phyloP scores from a whole-genome alignment of 2,888 invertebrate genomes.

The Drosophila setosimentum region DNA sequence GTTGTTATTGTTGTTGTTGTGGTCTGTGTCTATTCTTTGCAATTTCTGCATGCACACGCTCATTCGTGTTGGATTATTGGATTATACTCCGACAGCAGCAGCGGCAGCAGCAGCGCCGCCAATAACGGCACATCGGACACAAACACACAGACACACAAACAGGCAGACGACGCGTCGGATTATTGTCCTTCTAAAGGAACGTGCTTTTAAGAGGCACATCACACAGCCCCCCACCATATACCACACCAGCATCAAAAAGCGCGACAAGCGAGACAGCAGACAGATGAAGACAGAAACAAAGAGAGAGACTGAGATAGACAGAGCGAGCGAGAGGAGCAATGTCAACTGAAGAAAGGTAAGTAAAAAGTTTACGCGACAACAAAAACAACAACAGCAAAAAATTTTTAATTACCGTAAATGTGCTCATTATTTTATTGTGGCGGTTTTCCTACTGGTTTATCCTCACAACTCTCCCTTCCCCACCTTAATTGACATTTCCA shows the following conservation, averaged over 20 bases:
- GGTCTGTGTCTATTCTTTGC: slow-evolving; percentile 75
- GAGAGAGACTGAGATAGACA: not conserved
- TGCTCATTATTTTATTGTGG: slow-evolving; percentile 2
- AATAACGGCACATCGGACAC: slow-evolving; percentile 57
- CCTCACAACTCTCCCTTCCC: not conserved
- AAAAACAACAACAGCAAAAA: slow-evolving; percentile 13
- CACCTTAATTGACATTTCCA: slow-evolving; percentile 2
- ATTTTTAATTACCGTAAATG: slow-evolving; percentile 24
- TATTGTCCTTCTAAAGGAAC: slow-evolving; percentile 65
- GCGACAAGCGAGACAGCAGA: slow-evolving; percentile 6
- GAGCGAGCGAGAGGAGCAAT: slow-evolving; percentile 1
- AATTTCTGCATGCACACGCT: slow-evolving; percentile 76
- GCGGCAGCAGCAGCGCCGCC: slow-evolving; percentile 60
- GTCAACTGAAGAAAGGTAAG: slow-evolving; percentile 39
- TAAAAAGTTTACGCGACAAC: slow-evolving; percentile 24
- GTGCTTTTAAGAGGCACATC: slow-evolving; percentile 59
- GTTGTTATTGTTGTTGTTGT: slow-evolving; percentile 45
- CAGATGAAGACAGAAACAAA: not conserved
- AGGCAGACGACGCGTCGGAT: slow-evolving; percentile 56
- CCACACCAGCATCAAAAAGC: slow-evolving; percentile 14
- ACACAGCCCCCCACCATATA: slow-evolving; percentile 3
- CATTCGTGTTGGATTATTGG: slow-evolving; percentile 81
- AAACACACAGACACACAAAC: slow-evolving; percentile 41
- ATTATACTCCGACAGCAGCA: slow-evolving; percentile 64
- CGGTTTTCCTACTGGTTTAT: not conserved